These are phyloP conservation scores for Collichthys lucidus DNA, from an alignment of 2,113 vertebrate species.

Conservation along the genomic window DNA sequence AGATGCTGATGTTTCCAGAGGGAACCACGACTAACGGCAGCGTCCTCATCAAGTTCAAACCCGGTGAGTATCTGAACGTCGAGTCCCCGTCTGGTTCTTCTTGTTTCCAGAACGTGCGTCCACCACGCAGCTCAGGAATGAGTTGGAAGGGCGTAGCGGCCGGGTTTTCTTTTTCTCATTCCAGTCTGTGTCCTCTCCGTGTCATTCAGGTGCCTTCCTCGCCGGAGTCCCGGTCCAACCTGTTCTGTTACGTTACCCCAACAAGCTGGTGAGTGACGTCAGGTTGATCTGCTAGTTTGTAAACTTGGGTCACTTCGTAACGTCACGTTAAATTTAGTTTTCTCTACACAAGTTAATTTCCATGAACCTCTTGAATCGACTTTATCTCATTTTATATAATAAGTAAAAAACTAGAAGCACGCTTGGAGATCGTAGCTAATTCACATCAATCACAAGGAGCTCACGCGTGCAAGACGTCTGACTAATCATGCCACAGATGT, in stretches of 20 bases:
- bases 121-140: slow-evolving; percentile 27
- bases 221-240: slow-evolving; percentile 91
- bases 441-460: no score
- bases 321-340: background rate
- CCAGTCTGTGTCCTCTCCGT: background rate
- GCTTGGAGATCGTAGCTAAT: no score
- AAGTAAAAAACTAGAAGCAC: no score
- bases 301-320: no score
- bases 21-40: slow-evolving; percentile 92
- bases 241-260: slow-evolving; percentile 89
- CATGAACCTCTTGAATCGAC: no score
- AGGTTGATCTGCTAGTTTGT: no score
- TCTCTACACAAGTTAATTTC: no score
- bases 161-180: background rate
- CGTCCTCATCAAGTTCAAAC: slow-evolving; percentile 91
- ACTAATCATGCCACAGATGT: no score
- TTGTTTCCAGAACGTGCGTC: no score
- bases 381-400: no score
- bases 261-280: slow-evolving; percentile 85
- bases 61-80: slow-evolving; percentile 75
- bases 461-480: no score
- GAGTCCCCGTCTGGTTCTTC: background rate
- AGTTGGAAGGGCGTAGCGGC: slow-evolving; percentile 19
- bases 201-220: slow-evolving; percentile 88
- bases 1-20: slow-evolving; percentile 93